Percentiles rank a stretch among this genome's conserved stretches.
These are phyloP conservation scores for Reticulitermes lucifugus DNA, from an alignment of 2,888 invertebrate species.

Conservation along the genomic window DNA sequence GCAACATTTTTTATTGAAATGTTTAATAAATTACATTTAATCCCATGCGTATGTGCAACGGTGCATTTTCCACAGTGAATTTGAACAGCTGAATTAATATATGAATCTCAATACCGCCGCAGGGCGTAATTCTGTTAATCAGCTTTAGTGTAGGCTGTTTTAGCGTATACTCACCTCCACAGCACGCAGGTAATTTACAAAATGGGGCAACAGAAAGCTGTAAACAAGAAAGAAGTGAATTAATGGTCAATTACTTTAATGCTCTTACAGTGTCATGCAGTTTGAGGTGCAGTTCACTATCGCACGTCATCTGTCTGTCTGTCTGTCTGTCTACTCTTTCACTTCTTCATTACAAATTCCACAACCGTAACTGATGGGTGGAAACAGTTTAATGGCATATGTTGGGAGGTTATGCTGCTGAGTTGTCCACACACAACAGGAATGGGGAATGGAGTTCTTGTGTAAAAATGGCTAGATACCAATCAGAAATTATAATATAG, in stretches of 20 bases:
- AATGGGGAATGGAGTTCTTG: too few species aligned
- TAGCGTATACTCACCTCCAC: not conserved
- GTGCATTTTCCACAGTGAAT: not conserved
- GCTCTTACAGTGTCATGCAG: not conserved
- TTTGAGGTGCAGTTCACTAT: not conserved
- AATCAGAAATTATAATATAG: too few species aligned
- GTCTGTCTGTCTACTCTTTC: not conserved
- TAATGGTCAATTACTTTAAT: not conserved
- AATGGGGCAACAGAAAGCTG: constrained; percentile 10
- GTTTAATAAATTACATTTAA: not conserved
- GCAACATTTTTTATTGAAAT: not conserved
- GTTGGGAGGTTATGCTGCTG: too few species aligned
- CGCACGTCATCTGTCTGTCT: not conserved
- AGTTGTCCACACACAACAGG: too few species aligned
- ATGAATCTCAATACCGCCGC: not conserved
- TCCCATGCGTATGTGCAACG: not conserved
- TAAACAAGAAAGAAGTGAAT: constrained; percentile 22
- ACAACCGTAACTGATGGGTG: too few species aligned
- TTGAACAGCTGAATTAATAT: constrained; percentile 5
- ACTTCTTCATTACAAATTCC: too few species aligned
- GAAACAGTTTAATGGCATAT: too few species aligned
- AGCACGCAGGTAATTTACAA: not conserved
- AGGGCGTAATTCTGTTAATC: not conserved
- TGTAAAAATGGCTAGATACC: too few species aligned
- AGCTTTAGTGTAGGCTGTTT: not conserved